Base-by-base conservation (phyloP, 2,888 invertebrate species). In the Mycogona germanica region DNA sequence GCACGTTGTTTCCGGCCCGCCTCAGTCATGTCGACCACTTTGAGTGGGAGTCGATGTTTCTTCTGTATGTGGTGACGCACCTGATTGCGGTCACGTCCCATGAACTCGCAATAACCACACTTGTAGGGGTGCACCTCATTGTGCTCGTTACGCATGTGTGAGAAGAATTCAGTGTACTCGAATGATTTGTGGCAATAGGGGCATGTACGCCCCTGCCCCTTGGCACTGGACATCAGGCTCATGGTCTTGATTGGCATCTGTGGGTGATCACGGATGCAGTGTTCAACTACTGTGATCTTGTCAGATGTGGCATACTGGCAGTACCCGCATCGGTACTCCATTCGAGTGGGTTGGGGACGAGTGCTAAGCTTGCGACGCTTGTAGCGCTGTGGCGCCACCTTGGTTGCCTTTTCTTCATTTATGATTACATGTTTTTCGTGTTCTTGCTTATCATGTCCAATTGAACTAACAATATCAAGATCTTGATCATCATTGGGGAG, bases 31-130 rank as follows among this genome's bases (percentile, higher is more conserved):
- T 47, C 47, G 35, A 53, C 38, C 19, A 53, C 48, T 29, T 53
- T 53, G 21, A 53, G 47, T n/a, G 48, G 53, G 29, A 53, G 21
- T n/a, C 40, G 32, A 48, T 53, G 59, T 19, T 61, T 59, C 50
- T 61, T 61, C 41, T 56, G 55, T 7, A 60, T 59, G 49, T 61
- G 61, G 30, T 61, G 61, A 21, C 59, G 57, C 30, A 61, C 48
- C 38, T 61, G 61, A 42, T 61, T 59, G 17, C 59, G 44, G 28
- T 61, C 61, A 26, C 60, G 49, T 1, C 58, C 60, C 55, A 58
- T 55, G 50, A 61, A 61, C 19, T 56, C 59, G 49, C 61, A 61
- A 37, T 59, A 60, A 30, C 58, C 60, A 51, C 61, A 61, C 44
- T 57, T 57, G 44, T 55, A 58, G 1, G 60, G 61, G 41, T 60